Conservation (phyloP, 2,113 vertebrate genomes). For the Scophthalmus maximus region DNA sequence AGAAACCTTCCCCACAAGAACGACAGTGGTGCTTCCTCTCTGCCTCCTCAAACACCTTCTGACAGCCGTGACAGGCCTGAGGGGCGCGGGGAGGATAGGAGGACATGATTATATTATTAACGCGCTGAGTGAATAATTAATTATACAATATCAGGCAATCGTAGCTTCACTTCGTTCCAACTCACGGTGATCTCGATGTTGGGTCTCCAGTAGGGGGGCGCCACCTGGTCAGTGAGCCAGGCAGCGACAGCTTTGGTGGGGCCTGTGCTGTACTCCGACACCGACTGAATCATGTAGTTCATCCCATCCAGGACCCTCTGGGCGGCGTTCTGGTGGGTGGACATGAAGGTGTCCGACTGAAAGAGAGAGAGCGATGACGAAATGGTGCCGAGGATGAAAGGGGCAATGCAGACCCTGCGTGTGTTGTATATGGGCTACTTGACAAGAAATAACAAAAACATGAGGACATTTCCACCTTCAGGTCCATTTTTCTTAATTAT, state of each 20-base stretch:
- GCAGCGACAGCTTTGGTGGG: conserved; percentile 83
- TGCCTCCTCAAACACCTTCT: conserved; percentile 77
- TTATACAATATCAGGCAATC: background rate
- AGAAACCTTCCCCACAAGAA: conserved; percentile 87
- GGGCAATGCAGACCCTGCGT: too few relatives aligned
- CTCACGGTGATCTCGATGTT: conserved; percentile 85
- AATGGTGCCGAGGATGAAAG: background rate
- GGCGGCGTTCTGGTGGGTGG: conserved; percentile 85
- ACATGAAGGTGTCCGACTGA: conserved; percentile 81
- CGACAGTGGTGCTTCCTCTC: conserved; percentile 88
- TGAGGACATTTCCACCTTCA: background rate
- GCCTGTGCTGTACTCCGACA: conserved; percentile 84
- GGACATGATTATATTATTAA: background rate
- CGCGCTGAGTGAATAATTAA: background rate
- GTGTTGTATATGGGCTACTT: too few relatives aligned
- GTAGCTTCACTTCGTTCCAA: background rate
- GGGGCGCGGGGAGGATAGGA: background rate
- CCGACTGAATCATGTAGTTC: conserved; percentile 84
- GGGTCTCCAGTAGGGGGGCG: conserved; percentile 86
- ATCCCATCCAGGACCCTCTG: conserved; percentile 86
- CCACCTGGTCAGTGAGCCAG: conserved; percentile 88
- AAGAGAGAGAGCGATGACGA: background rate
- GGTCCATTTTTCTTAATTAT: background rate
- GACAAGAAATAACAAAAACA: too few relatives aligned
- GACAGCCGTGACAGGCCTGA: conserved; percentile 83